These are phyloP conservation scores for Brevimyrus niger DNA, from an alignment of 2,113 vertebrate species.

Conservation along the genomic window DNA sequence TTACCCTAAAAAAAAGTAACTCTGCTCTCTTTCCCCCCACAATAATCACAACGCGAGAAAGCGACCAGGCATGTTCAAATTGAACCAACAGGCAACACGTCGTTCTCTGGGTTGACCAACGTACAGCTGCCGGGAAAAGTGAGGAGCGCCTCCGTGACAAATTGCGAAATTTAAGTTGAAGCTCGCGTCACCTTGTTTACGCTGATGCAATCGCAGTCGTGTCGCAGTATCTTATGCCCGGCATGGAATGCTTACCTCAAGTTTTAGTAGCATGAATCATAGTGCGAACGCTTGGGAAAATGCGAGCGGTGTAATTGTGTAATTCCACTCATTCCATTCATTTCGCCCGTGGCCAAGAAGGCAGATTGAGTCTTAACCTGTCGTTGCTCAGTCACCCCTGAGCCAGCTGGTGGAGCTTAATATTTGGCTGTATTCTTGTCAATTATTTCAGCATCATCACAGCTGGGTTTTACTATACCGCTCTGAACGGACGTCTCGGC, in stretches of 20 bases:
- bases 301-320: background rate
- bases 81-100: background rate
- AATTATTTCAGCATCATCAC: background rate
- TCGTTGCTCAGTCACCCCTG: background rate
- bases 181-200: slow-evolving; percentile 6
- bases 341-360: background rate
- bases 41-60: background rate
- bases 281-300: background rate
- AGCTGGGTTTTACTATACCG: background rate
- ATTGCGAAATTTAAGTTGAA: background rate
- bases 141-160: background rate
- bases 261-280: background rate
- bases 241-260: background rate
- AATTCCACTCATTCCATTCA: background rate
- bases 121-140: background rate
- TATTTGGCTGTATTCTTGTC: background rate
- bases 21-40: background rate
- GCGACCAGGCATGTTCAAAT: background rate
- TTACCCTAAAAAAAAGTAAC: background rate
- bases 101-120: background rate
- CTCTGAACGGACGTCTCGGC: background rate
- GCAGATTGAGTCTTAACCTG: background rate
- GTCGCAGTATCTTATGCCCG: background rate
- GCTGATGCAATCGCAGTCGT: background rate
- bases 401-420: slow-evolving; percentile 6